Evolutionary conservation across 1,140 invertebrate species (phyloP), one percentile per base, ranked within the genome.

Genomic region (Neodiprion lecontei): DNA sequence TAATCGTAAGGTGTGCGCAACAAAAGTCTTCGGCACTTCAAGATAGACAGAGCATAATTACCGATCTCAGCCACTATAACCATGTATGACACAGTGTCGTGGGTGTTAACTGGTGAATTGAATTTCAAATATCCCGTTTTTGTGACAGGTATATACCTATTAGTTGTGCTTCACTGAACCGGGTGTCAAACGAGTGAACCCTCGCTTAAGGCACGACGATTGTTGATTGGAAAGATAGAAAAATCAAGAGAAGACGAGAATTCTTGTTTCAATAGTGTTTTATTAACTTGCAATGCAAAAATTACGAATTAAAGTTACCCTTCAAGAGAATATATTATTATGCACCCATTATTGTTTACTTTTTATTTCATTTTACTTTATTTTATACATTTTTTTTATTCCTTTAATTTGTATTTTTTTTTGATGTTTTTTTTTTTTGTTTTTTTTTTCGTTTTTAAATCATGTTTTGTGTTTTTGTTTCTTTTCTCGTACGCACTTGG

Each of bases 231-330:
- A 61, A 61, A 61, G 53, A 61, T 61, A 61, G 4, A 61, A 61
- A 61, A 61, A 61, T 40, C 5, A 61, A 40, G 28, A 40, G 5
- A 61, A 61, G 53, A 61, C 53, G 53, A 61, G 9, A 61, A 14
- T 14, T 61, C 53, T 14, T 61, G 53, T 61, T 61, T 61, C 53
- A 61, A 61, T 61, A 61, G 53, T 61, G 53, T 61, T 61, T 61
- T 61, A 61, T 61, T 61, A 61, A 61, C 53, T 61, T 61, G 53
- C 53, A 61, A 61, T 61, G 53, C 53, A 61, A 61, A 61, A 61
- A 61, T 61, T 61, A 61, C 1, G 53, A 61, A 61, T 61, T 61
- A 61, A 61, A 61, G 11, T 61, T 14, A 61, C 53, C 53, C 53
- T 14, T 61, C 53, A 61, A 61, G 53, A 61, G 53, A 61, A 61